Percentiles rank a stretch among this genome's conserved stretches.
phyloP scores from a whole-genome alignment of 2,888 invertebrate genomes.

The Drosophila putrida region DNA sequence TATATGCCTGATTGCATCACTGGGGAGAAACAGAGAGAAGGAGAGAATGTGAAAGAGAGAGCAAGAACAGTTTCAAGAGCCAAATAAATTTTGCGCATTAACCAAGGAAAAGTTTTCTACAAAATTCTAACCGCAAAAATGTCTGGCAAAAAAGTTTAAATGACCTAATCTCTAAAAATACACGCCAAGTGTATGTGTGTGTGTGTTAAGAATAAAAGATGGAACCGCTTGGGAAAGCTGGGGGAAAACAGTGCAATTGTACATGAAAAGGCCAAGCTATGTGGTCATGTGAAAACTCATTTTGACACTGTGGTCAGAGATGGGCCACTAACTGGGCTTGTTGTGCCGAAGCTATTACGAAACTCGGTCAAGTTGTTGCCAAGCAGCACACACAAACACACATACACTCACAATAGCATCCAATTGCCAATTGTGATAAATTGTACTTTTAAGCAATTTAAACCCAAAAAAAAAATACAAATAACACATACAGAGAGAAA shows the following conservation, averaged over 20 bases:
- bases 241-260: constrained; percentile 34
- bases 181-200: constrained; percentile 23
- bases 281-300: constrained; percentile 54
- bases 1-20: constrained; percentile 5
- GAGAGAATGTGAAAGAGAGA: background rate
- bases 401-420: constrained; percentile 42
- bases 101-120: constrained; percentile 37
- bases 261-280: constrained; percentile 33
- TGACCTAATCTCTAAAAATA: constrained; percentile 55
- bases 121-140: constrained; percentile 47
- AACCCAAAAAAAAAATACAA: constrained; percentile 42
- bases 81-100: constrained; percentile 23
- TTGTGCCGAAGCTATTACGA: constrained; percentile 30
- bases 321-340: constrained; percentile 21
- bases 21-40: background rate
- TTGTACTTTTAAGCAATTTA: constrained; percentile 78
- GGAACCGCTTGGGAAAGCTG: background rate
- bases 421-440: constrained; percentile 82
- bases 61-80: background rate
- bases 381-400: constrained; percentile 23
- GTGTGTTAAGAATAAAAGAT: background rate
- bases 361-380: constrained; percentile 63
- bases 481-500: constrained; percentile 1
- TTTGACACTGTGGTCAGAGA: constrained; percentile 52
- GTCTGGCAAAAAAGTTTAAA: constrained; percentile 44